Evolutionary conservation across 2,797 vertebrate species (phyloP).

Genomic region (Acanthurus leucopareius): DNA sequence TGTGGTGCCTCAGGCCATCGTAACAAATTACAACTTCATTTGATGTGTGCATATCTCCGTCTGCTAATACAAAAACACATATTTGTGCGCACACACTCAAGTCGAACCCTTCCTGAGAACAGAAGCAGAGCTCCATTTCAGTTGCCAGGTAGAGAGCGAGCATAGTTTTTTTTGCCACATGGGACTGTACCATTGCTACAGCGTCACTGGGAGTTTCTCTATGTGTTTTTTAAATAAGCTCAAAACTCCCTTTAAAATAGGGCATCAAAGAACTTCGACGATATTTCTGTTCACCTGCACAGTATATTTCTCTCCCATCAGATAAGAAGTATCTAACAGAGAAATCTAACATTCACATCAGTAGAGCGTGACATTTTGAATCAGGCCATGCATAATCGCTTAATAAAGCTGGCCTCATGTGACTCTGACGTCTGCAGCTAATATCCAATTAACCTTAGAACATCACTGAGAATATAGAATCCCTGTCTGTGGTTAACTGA

Average conservation of each 20-base stretch:
- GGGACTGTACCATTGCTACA: neutral
- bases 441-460: conserved; percentile 66
- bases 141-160: conserved; percentile 23
- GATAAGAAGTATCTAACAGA: conserved; percentile 27
- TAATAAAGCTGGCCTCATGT: conserved; percentile 52
- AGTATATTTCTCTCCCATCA: conserved; percentile 23
- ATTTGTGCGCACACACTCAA: conserved; percentile 50
- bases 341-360: conserved; percentile 49
- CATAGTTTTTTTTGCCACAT: neutral
- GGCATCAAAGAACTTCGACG: conserved; percentile 23
- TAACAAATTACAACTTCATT: conserved; percentile 79
- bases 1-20: conserved; percentile 74
- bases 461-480: conserved; percentile 40
- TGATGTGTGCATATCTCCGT: conserved; percentile 71
- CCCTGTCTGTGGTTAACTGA: conserved; percentile 41
- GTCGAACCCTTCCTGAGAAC: conserved; percentile 28
- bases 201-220: neutral
- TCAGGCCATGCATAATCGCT: conserved; percentile 43
- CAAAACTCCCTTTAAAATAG: conserved; percentile 22
- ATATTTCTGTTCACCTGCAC: conserved; percentile 1
- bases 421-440: conserved; percentile 50
- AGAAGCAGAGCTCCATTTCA: conserved; percentile 52
- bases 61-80: conserved; percentile 52
- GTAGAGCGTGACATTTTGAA: conserved; percentile 54
- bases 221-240: conserved; percentile 3